Percentiles rank a stretch among this genome's conserved stretches.
Evolutionary conservation across 2,888 invertebrate species (phyloP).

Genomic region (Glaucopsyche alexis): DNA sequence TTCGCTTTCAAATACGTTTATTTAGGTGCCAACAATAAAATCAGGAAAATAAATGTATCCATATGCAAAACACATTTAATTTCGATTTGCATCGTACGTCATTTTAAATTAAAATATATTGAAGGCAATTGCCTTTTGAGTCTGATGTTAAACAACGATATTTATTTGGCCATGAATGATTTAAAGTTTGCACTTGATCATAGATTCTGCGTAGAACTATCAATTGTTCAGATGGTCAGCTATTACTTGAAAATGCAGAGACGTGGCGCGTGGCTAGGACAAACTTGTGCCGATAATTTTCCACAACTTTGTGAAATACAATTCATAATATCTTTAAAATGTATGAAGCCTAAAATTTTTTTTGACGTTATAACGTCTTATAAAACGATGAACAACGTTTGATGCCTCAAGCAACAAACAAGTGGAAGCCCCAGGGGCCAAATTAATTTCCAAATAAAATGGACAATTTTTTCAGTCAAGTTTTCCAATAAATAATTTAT

Average conservation of each 20-base stretch:
- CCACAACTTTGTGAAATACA: neutral
- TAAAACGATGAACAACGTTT: no score
- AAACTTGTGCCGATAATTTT: neutral
- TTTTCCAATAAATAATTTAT: no score
- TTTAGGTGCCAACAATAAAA: no score
- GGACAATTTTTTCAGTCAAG: no score
- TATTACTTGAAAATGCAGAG: no score
- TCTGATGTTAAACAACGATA: constrained; percentile 15
- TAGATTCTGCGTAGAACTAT: constrained; percentile 11
- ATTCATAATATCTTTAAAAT: neutral
- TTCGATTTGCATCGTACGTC: constrained; percentile 5
- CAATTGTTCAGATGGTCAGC: neutral
- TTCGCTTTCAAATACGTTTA: no score
- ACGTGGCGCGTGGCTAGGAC: no score
- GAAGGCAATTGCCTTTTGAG: constrained; percentile 20
- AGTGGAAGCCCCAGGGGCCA: no score
- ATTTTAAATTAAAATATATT: constrained; percentile 21
- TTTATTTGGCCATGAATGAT: constrained; percentile 23
- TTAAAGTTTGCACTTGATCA: neutral
- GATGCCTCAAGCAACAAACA: no score
- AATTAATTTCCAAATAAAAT: no score
- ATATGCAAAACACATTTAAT: neutral
- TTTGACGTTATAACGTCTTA: no score
- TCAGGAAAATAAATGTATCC: neutral
- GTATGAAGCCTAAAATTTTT: no score